These are phyloP conservation scores for Ectropis grisescens DNA, from an alignment of 1,140 invertebrate genomes.

Conservation along the genomic window DNA sequence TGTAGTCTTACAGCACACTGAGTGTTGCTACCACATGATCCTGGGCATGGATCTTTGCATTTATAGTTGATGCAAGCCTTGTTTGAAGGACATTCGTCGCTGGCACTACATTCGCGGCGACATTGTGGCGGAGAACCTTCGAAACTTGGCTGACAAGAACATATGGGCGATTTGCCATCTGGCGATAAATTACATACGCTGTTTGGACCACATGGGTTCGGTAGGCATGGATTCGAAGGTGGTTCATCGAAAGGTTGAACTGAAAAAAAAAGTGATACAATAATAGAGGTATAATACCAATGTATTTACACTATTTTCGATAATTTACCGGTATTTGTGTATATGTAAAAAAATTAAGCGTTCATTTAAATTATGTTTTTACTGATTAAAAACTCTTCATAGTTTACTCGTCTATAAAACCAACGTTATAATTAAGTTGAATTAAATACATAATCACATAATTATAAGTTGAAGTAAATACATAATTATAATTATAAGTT, in stretches of 20 bases:
- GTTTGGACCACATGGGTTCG: conserved; percentile 80
- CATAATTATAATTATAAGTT: not conserved
- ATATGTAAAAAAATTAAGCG: too few relatives aligned
- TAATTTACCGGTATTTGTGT: too few relatives aligned
- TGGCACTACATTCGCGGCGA: conserved; percentile 79
- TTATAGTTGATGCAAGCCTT: conserved; percentile 79
- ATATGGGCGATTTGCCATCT: conserved; percentile 73
- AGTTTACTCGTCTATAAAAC: too few relatives aligned
- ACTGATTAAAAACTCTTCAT: too few relatives aligned
- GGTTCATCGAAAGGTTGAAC: conserved; percentile 43
- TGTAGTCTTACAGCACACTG: conserved; percentile 80
- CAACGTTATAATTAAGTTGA: too few relatives aligned
- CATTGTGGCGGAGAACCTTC: conserved; percentile 79
- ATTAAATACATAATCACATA: too few relatives aligned
- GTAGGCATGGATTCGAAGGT: conserved; percentile 76
- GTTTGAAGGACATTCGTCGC: conserved; percentile 78
- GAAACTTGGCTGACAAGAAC: conserved; percentile 77
- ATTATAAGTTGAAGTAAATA: too few relatives aligned
- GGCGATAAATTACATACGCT: conserved; percentile 75
- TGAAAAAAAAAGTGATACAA: conserved; percentile 32
- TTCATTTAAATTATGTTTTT: too few relatives aligned
- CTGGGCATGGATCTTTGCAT: conserved; percentile 79
- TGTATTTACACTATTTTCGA: too few relatives aligned
- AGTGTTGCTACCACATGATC: conserved; percentile 77
- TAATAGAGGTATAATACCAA: conserved; percentile 3